These are phyloP conservation scores for Drosophila tristis DNA, from an alignment of 1,140 invertebrate species.

Conservation along the genomic window DNA sequence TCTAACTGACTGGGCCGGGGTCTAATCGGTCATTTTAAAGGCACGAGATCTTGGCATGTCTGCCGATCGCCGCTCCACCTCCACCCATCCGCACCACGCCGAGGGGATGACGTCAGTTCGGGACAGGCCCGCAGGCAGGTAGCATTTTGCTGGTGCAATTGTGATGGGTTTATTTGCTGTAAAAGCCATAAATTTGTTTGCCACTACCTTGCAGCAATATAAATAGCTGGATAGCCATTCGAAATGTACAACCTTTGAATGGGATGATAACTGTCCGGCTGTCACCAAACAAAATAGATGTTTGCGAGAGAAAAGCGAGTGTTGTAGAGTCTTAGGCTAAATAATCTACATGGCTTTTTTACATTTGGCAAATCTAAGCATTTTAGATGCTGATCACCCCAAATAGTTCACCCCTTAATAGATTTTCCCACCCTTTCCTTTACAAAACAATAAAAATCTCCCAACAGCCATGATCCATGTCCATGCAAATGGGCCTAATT, in stretches of 20 bases:
- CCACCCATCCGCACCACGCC: not conserved
- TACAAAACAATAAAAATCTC: not conserved
- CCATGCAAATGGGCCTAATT: conserved; percentile 58
- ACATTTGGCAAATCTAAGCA: not conserved
- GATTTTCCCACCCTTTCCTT: conserved; percentile 2
- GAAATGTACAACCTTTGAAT: not conserved
- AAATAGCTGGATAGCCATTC: conserved; percentile 2
- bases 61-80: conserved; percentile 13
- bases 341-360: too few species aligned
- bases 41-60: conserved; percentile 59
- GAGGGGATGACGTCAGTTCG: conserved; percentile 32
- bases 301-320: too few species aligned
- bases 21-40: conserved; percentile 50
- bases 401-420: too few species aligned
- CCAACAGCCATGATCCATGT: conserved; percentile 14
- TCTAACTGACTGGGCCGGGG: conserved; percentile 15
- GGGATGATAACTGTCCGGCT: not conserved
- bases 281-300: too few species aligned
- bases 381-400: too few species aligned
- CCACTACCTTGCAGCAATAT: not conserved
- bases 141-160: conserved; percentile 16
- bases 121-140: conserved; percentile 17
- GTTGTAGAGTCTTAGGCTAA: too few species aligned
- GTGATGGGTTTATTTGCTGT: conserved; percentile 42
- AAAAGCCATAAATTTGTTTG: conserved; percentile 9